Conservation (phyloP, 2,113 vertebrate species). For the Strix uralensis region DNA sequence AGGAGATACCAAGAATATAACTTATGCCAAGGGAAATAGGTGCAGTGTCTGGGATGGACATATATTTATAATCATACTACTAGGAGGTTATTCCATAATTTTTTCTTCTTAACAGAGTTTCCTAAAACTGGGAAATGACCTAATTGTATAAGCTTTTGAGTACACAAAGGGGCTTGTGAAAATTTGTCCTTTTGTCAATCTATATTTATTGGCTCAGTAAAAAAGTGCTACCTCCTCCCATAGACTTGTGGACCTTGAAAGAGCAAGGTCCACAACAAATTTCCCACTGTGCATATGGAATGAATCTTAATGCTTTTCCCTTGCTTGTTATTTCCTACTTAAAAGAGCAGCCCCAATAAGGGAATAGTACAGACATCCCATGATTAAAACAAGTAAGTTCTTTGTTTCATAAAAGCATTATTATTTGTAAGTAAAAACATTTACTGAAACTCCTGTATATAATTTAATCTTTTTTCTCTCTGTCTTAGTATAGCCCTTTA, state of each 20-base stretch:
- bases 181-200: not conserved
- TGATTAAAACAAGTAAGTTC: not conserved
- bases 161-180: not conserved
- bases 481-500: not conserved
- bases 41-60: not conserved
- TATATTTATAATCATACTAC: not conserved
- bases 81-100: not conserved
- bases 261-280: not conserved
- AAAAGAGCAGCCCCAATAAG: not conserved
- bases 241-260: not conserved
- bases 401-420: not conserved
- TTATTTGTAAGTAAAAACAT: not conserved
- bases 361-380: not conserved
- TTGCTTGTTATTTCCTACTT: not conserved
- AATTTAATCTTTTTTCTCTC: not conserved
- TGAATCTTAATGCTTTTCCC: not conserved
- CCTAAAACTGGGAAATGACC: not conserved
- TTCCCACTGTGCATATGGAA: not conserved
- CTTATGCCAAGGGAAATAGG: not conserved
- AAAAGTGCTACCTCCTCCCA: not conserved
- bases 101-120: not conserved
- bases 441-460: not conserved
- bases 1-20: not conserved
- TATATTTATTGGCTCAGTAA: not conserved
- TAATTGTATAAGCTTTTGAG: not conserved